Percentiles rank a stretch among this genome's conserved stretches.
phyloP scores from a whole-genome alignment of 2,113 vertebrate genomes.

The Cygnus buccinator region DNA sequence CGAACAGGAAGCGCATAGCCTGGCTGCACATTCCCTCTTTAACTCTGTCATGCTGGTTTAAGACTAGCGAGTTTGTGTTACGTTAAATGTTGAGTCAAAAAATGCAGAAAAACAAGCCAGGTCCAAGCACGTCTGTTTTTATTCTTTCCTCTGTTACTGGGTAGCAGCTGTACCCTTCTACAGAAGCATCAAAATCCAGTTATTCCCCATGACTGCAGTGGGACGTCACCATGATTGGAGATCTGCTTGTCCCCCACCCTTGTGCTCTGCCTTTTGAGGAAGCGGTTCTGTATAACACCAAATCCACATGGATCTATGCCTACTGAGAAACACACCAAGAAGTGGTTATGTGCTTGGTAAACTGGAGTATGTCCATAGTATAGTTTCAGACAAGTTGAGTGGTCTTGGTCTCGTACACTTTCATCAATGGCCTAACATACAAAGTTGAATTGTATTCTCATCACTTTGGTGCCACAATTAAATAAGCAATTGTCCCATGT shows the following conservation, averaged over 20 bases:
- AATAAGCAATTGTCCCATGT: neutral
- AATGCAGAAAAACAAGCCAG: no score
- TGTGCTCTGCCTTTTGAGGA: neutral
- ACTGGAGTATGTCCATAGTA: neutral
- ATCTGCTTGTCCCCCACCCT: fast-evolving
- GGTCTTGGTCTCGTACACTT: neutral
- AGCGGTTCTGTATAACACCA: neutral
- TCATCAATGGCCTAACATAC: fast-evolving
- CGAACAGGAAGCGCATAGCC: fast-evolving
- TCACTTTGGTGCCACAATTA: fast-evolving
- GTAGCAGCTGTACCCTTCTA: fast-evolving
- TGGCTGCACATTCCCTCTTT: fast-evolving
- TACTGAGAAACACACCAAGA: neutral
- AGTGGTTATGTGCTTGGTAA: neutral
- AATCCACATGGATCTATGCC: fast-evolving
- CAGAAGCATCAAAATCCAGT: fast-evolving
- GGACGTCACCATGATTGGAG: neutral
- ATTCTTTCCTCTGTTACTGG: neutral
- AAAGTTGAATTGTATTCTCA: fast-evolving
- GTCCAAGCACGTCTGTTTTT: neutral
- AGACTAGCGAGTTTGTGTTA: neutral
- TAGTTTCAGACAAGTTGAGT: neutral
- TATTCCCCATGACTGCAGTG: neutral
- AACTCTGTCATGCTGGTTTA: neutral
- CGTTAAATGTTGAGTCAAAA: neutral